Conservation (phyloP, 2,888 invertebrate genomes). For the Cephus spinipes region DNA sequence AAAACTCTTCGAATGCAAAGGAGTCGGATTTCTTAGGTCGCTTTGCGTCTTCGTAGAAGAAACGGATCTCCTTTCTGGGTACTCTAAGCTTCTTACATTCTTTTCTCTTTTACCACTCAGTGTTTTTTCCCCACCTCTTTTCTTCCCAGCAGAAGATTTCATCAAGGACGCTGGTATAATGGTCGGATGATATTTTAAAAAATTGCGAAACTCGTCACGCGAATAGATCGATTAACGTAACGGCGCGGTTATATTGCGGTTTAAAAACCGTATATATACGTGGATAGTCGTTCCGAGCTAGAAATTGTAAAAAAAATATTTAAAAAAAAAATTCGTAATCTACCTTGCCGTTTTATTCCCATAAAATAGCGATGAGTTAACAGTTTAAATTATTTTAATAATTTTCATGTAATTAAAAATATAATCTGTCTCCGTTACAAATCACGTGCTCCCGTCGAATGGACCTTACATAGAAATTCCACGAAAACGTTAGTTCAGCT, state of each 20-base stretch:
- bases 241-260: neutral
- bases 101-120: conserved; percentile 46
- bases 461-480: neutral
- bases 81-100: conserved; percentile 52
- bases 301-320: no score
- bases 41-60: conserved; percentile 31
- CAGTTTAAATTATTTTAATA: no score
- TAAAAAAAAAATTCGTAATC: no score
- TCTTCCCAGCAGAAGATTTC: neutral
- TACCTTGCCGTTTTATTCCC: no score
- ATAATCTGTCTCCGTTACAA: no score
- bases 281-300: no score
- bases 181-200: neutral
- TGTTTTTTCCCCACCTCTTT: neutral
- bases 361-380: no score
- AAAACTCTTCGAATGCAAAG: neutral
- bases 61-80: conserved; percentile 54
- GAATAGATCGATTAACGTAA: neutral
- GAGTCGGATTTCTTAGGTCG: neutral
- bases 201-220: neutral
- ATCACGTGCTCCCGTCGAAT: neutral
- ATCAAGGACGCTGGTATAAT: neutral
- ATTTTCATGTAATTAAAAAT: no score
- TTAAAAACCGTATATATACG: neutral
- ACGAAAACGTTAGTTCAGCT: neutral